Percentiles rank a stretch among this genome's conserved stretches.
phyloP scores from a whole-genome alignment of 2,888 invertebrate genomes.

The Cyclophora punctaria region DNA sequence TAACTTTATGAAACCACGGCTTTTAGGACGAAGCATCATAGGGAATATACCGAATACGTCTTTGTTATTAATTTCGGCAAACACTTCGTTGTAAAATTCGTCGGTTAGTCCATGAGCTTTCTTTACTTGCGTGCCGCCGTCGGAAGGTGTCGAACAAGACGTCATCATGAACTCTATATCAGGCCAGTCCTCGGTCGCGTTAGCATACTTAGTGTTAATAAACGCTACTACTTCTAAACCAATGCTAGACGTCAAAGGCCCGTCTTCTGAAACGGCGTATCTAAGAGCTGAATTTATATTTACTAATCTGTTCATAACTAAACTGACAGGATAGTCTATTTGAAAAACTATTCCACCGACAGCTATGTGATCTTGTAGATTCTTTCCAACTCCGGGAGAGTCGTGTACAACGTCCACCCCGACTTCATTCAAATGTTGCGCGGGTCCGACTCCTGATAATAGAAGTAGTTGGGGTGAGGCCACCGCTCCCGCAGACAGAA shows the following conservation, averaged over 20 bases:
- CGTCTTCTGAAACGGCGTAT: conserved; percentile 90
- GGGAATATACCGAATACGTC: conserved; percentile 90
- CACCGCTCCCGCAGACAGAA: conserved; percentile 91
- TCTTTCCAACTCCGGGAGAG: conserved; percentile 88
- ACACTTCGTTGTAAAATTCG: conserved; percentile 86
- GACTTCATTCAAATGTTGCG: conserved; percentile 80
- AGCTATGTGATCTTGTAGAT: conserved; percentile 93
- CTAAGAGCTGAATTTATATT: conserved; percentile 88
- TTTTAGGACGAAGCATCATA: conserved; percentile 92
- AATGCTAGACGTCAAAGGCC: conserved; percentile 89
- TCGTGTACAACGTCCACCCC: conserved; percentile 84
- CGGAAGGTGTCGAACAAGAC: conserved; percentile 86
- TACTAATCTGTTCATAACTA: conserved; percentile 86
- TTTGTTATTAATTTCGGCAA: conserved; percentile 79
- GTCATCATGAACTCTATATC: conserved; percentile 94
- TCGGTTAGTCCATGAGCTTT: conserved; percentile 87
- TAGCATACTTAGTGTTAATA: conserved; percentile 91
- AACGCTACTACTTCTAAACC: conserved; percentile 92
- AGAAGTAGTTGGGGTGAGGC: conserved; percentile 93
- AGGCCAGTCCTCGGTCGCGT: conserved; percentile 90
- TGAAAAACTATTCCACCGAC: conserved; percentile 88
- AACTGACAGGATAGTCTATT: conserved; percentile 85
- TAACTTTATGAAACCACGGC: conserved; percentile 86
- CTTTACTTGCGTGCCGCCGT: conserved; percentile 88
- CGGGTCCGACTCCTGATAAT: conserved; percentile 91